Evolutionary conservation across 2,113 vertebrate genomes (phyloP), one percentile per base, ranked within the genome.

Genomic region (Psilopsiagon aymara): DNA sequence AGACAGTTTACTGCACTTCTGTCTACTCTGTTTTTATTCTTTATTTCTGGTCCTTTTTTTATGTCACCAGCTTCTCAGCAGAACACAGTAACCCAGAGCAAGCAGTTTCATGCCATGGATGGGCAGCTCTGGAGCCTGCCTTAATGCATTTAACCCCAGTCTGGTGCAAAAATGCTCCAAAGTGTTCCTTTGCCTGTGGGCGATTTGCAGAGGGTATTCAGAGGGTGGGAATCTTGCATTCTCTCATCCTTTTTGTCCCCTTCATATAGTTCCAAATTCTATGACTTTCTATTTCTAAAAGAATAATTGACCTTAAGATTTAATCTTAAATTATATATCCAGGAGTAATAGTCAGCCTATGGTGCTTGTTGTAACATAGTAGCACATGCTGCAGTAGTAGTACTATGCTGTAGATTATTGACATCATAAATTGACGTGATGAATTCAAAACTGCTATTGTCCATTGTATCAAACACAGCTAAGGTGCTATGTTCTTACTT

Each of bases 51-150:
- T 1, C 1, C 9, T 59, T 5, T 33, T 70, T 64, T 27, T 33
- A 28, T 12, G 9, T 20, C 8, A 31, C 17, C 24, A 73, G 17
- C 16, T 81, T 75, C 29, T 71, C 64, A 73, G 41, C 20, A 33
- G 64, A 33, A 35, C 20, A 55, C 31, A 28, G 4, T 29, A 43
- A n/a, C 21, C 24, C n/a, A 15, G 19, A 60, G 8, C 0, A 1
- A 71, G 46, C 8, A n/a, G 31, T 18, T 17, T 66, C 14, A 17
- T 46, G 43, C 43, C 37, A 4, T 9, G 27, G 31, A 28, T 27
- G 44, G 33, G 27, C 37, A 75, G 23, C 35, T 76, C 51, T 92
- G n/a, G 55, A 84, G 5, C n/a, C 13, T 51, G 37, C 3, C 18
- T 57, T 24, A n/a, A 27, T 8, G 6, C 25, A 31, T 41, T 57